Evolutionary conservation across 2,888 invertebrate species (phyloP).

Genomic region (Orchesellides sinensis): DNA sequence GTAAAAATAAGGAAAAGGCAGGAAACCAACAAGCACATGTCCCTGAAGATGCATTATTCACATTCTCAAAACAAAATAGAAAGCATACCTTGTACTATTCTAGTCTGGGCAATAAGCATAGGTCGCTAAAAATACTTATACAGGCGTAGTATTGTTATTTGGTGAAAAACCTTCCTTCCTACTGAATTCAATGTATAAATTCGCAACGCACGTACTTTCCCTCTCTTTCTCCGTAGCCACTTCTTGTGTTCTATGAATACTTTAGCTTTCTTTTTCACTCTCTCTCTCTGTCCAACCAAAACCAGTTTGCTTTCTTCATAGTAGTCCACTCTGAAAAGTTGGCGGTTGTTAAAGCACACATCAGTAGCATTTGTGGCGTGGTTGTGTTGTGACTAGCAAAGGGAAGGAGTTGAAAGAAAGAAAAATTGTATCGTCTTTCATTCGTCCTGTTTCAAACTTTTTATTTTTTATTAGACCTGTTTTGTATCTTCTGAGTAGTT

Average conservation of each 20-base stretch:
- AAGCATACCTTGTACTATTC: too few relatives aligned
- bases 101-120: too few relatives aligned
- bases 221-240: too few relatives aligned
- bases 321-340: background rate
- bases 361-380: background rate
- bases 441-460: background rate
- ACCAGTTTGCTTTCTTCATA: too few relatives aligned
- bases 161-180: too few relatives aligned
- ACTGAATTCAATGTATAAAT: too few relatives aligned
- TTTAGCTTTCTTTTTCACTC: background rate
- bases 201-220: too few relatives aligned
- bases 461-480: background rate
- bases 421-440: background rate
- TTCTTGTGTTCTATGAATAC: background rate
- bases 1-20: slow-evolving; percentile 3
- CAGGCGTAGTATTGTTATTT: too few relatives aligned
- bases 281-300: background rate
- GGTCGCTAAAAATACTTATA: too few relatives aligned
- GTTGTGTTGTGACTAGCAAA: too few relatives aligned
- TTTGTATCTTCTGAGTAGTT: background rate
- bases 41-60: slow-evolving; percentile 16
- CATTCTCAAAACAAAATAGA: too few relatives aligned
- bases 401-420: background rate
- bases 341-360: too few relatives aligned
- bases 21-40: slow-evolving; percentile 1